Percentiles rank a stretch among this genome's conserved stretches.
Conservation (phyloP, 1,140 invertebrate genomes). For the Asobara japonica region DNA sequence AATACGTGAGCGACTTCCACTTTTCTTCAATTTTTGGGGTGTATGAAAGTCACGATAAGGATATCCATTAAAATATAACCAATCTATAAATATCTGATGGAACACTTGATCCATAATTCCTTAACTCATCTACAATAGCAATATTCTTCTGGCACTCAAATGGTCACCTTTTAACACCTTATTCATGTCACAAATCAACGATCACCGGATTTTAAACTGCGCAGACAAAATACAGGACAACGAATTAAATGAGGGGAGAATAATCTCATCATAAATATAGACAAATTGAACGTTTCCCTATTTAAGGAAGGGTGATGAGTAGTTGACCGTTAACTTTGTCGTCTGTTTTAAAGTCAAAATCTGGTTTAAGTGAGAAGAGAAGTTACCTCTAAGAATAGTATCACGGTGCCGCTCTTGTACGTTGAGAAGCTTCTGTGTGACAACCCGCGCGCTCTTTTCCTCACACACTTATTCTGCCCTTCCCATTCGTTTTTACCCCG, state of each 20-base stretch:
- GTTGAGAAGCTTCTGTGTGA: constrained; percentile 29
- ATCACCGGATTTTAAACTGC: too few relatives aligned
- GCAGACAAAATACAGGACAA: too few relatives aligned
- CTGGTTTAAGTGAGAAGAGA: constrained; percentile 52
- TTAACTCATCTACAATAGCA: too few relatives aligned
- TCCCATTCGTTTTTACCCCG: not conserved
- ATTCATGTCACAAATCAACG: too few relatives aligned
- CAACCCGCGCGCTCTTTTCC: constrained; percentile 15
- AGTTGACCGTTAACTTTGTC: constrained; percentile 38
- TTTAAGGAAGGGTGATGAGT: not conserved
- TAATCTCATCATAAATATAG: not conserved
- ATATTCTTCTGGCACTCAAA: too few relatives aligned
- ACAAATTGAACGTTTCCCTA: not conserved
- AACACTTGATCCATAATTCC: too few relatives aligned
- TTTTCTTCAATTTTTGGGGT: too few relatives aligned
- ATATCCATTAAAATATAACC: too few relatives aligned
- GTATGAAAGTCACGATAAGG: too few relatives aligned
- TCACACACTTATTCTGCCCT: constrained; percentile 29
- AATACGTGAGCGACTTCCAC: too few relatives aligned
- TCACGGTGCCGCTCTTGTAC: constrained; percentile 55
- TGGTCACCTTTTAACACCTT: too few relatives aligned
- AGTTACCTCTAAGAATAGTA: constrained; percentile 66
- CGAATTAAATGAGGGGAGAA: not conserved
- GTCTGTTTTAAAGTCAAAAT: constrained; percentile 52
- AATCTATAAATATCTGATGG: too few relatives aligned